phyloP scores from a whole-genome alignment of 2,113 vertebrate species.

The Bagarius yarrelli region DNA sequence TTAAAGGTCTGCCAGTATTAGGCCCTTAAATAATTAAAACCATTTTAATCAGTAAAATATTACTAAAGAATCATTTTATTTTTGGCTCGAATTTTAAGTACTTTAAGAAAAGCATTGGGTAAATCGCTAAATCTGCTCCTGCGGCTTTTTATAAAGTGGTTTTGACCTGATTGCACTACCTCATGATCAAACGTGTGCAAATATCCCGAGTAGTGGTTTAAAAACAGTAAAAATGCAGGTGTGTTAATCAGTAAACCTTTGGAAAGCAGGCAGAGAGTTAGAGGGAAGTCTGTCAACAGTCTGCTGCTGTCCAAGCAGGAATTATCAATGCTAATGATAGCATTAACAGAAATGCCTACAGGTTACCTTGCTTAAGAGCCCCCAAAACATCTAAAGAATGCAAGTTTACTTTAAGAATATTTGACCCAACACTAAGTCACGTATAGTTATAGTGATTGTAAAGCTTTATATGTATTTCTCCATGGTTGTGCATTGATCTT shows the following conservation, averaged over 20 bases:
- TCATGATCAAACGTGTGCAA: background rate
- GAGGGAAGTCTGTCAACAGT: background rate
- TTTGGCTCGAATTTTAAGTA: background rate
- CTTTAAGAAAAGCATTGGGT: background rate
- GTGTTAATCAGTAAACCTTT: slow-evolving; percentile 11
- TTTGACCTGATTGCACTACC: background rate
- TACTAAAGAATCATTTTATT: background rate
- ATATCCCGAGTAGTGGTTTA: background rate
- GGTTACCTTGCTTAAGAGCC: background rate
- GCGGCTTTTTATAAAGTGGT: background rate
- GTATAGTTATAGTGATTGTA: background rate
- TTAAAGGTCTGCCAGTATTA: background rate
- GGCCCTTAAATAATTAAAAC: background rate
- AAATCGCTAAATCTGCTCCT: background rate
- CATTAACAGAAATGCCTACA: background rate
- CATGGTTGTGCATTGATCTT: background rate
- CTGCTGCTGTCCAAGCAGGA: background rate
- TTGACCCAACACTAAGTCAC: background rate
- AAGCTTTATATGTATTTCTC: background rate
- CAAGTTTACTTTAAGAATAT: background rate
- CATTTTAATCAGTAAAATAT: background rate
- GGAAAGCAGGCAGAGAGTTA: background rate
- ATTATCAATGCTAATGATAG: background rate
- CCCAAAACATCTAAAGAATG: background rate
- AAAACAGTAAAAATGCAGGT: background rate